Evolutionary conservation across 2,797 vertebrate genomes (phyloP).

Genomic region (Falco biarmicus): DNA sequence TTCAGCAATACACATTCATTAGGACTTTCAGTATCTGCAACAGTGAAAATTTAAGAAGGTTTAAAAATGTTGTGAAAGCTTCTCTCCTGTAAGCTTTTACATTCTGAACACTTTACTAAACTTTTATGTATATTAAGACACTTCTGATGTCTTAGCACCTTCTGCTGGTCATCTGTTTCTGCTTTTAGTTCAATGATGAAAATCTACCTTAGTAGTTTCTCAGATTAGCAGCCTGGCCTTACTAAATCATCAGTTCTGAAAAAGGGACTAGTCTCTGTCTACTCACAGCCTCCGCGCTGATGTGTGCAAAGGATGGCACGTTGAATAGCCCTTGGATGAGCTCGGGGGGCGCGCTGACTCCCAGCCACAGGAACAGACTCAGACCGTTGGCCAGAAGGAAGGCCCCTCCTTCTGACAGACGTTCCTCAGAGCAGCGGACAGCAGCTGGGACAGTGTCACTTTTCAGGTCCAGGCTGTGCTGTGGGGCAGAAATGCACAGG

Average conservation of each 20-base stretch:
- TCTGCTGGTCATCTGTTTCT: not conserved
- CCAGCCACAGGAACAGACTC: conserved; percentile 91
- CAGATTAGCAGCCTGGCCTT: not conserved
- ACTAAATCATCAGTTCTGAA: not conserved
- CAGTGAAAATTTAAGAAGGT: not conserved
- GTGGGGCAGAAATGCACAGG: not conserved
- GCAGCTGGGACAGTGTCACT: conserved; percentile 78
- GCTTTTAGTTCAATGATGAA: not conserved
- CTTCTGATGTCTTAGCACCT: not conserved
- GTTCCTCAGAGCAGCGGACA: conserved; percentile 91
- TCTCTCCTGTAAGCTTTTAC: not conserved
- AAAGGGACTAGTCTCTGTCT: not conserved
- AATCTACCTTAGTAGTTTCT: not conserved
- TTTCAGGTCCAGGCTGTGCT: conserved; percentile 87
- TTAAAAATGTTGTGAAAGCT: not conserved
- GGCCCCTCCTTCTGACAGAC: conserved; percentile 86
- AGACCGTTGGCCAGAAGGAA: conserved; percentile 92
- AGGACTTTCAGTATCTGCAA: not conserved
- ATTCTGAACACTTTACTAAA: not conserved
- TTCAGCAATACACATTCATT: not conserved
- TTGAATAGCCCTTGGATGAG: conserved; percentile 92
- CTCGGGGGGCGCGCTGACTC: conserved; percentile 86
- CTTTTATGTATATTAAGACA: not conserved
- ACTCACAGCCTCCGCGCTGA: conserved; percentile 86
- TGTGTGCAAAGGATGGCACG: conserved; percentile 88